phyloP scores from a whole-genome alignment of 2,888 invertebrate species.

The Gandaritis pyraliata region DNA sequence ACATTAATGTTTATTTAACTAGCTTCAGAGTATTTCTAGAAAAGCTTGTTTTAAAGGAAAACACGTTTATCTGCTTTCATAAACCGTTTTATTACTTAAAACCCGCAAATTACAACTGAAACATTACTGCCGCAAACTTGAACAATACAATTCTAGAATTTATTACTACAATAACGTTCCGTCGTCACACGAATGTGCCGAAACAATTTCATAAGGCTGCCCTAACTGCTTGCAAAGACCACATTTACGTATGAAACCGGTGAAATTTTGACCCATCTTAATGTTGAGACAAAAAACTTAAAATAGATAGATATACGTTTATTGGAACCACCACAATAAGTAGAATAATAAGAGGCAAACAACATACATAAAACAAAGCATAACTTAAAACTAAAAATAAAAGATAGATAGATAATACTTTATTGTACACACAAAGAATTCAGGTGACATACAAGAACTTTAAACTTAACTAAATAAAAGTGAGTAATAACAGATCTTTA shows the following conservation, averaged over 20 bases:
- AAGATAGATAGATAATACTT: too few relatives aligned
- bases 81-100: conserved; percentile 20
- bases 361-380: too few relatives aligned
- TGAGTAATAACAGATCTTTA: too few relatives aligned
- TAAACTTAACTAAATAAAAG: too few relatives aligned
- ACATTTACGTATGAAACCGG: conserved; percentile 15
- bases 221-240: conserved; percentile 15
- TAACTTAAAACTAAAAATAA: too few relatives aligned
- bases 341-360: too few relatives aligned
- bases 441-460: too few relatives aligned
- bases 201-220: conserved; percentile 52
- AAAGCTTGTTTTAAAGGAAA: background rate
- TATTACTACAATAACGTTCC: conserved; percentile 46
- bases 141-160: conserved; percentile 39
- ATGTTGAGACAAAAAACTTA: too few relatives aligned
- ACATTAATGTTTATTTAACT: background rate
- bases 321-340: too few relatives aligned
- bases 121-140: conserved; percentile 23
- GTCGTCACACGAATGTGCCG: conserved; percentile 40
- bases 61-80: conserved; percentile 6
- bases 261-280: too few relatives aligned
- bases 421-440: too few relatives aligned
- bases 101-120: conserved; percentile 21
- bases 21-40: background rate
- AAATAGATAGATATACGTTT: too few relatives aligned